Evolutionary conservation across 1,140 invertebrate species (phyloP).

Genomic region (Bombus superbus): DNA sequence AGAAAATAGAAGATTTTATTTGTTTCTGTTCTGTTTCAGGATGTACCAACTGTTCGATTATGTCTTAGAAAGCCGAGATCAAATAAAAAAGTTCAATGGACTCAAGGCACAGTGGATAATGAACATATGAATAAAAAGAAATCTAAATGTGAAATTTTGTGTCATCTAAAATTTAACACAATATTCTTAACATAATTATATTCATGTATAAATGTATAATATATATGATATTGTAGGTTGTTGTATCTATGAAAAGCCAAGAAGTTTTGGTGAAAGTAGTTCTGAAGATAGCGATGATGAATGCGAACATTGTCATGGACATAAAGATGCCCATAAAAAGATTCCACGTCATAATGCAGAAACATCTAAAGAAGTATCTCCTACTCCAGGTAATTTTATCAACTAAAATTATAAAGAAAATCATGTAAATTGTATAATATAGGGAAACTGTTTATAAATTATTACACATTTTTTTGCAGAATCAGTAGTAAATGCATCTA

Average conservation of each 20-base stretch:
- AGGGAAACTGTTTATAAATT: background rate
- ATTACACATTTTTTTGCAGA: conserved; percentile 66
- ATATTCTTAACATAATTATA: background rate
- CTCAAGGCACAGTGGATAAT: conserved; percentile 94
- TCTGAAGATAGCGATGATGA: conserved; percentile 91
- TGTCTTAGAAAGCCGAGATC: conserved; percentile 89
- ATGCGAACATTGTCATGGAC: conserved; percentile 93
- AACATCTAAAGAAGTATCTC: conserved; percentile 67
- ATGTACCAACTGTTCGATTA: conserved; percentile 87
- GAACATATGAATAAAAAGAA: conserved; percentile 96
- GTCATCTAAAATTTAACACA: conserved; percentile 44
- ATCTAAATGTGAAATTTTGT: conserved; percentile 91
- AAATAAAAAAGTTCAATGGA: conserved; percentile 93
- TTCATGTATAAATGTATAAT: conserved; percentile 8
- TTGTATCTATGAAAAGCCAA: conserved; percentile 93
- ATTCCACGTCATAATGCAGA: conserved; percentile 72
- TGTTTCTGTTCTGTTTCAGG: conserved; percentile 75
- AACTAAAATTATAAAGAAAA: background rate
- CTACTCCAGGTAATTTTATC: conserved; percentile 46
- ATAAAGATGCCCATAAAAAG: conserved; percentile 88
- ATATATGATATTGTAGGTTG: conserved; percentile 85
- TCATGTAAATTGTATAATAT: conserved; percentile 22
- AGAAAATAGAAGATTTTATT: conserved; percentile 33
- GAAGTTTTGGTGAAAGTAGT: conserved; percentile 91
- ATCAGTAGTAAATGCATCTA: conserved; percentile 71